A percentile compares a stretch with the other conserved stretches of the same genome.
Evolutionary conservation across 2,888 invertebrate species (phyloP).

Genomic region (Dendrolimus pini): DNA sequence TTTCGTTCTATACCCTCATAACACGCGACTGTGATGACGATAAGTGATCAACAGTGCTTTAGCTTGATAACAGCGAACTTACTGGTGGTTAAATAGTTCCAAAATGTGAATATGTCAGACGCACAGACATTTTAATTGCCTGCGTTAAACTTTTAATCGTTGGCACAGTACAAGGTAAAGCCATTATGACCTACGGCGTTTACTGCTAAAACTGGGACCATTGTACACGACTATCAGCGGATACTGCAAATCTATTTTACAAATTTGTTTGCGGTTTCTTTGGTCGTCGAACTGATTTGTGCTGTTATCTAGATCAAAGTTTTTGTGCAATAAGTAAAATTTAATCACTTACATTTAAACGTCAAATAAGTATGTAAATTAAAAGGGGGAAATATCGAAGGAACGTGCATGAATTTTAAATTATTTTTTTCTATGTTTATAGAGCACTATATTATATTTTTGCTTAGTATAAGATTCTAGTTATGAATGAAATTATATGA

Average conservation of each 20-base stretch:
- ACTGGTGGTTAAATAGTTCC: constrained; percentile 32
- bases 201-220: constrained; percentile 58
- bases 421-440: too few relatives aligned
- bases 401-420: too few relatives aligned
- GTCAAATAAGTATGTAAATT: neutral
- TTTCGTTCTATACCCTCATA: constrained; percentile 16
- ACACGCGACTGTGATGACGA: constrained; percentile 65
- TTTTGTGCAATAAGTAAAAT: constrained; percentile 2
- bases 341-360: neutral
- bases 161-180: constrained; percentile 64
- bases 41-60: constrained; percentile 60
- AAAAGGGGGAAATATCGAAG: neutral
- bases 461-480: too few relatives aligned
- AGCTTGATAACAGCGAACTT: constrained; percentile 46
- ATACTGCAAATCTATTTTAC: constrained; percentile 33
- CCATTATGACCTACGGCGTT: constrained; percentile 56
- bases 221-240: constrained; percentile 38
- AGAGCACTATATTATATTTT: too few relatives aligned
- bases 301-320: constrained; percentile 11
- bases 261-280: constrained; percentile 27
- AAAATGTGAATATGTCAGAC: constrained; percentile 43
- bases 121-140: constrained; percentile 30
- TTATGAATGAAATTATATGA: too few relatives aligned
- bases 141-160: constrained; percentile 44
- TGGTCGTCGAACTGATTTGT: constrained; percentile 9